These are phyloP conservation scores for Pedetes capensis DNA, from an alignment of 2,113 vertebrate genomes.

Conservation along the genomic window DNA sequence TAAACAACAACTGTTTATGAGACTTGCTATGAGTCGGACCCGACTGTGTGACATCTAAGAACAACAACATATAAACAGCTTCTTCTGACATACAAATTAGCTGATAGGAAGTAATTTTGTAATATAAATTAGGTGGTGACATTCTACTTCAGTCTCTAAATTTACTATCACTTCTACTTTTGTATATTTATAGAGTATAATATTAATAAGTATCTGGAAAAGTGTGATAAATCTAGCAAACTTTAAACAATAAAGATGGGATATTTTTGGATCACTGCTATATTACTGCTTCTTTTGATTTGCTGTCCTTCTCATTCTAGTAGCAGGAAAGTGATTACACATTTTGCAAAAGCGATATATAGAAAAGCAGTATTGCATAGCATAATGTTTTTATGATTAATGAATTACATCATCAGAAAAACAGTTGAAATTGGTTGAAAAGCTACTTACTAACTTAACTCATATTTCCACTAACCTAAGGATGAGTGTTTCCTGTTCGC, in stretches of 20 bases:
- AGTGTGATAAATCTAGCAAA: neutral
- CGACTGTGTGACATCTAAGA: too few species aligned
- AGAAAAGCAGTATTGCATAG: neutral
- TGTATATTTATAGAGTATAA: neutral
- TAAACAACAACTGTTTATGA: too few species aligned
- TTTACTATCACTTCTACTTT: neutral
- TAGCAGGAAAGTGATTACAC: slow-evolving; percentile 17
- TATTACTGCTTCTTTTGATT: slow-evolving; percentile 7
- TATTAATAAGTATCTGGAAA: neutral
- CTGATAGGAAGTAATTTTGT: neutral
- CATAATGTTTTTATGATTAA: neutral
- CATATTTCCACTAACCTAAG: slow-evolving; percentile 1
- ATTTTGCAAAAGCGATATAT: neutral
- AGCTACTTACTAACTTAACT: slow-evolving; percentile 46
- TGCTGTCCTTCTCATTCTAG: neutral
- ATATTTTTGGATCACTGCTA: neutral
- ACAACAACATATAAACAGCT: neutral
- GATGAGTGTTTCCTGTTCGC: neutral
- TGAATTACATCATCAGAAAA: neutral
- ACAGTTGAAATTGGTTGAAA: neutral
- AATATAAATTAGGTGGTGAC: neutral
- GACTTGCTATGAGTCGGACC: too few species aligned
- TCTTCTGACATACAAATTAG: neutral
- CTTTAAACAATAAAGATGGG: neutral
- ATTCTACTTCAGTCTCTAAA: neutral